Base-by-base conservation (phyloP, 2,888 invertebrate species). In the Dryomyza anilis region DNA sequence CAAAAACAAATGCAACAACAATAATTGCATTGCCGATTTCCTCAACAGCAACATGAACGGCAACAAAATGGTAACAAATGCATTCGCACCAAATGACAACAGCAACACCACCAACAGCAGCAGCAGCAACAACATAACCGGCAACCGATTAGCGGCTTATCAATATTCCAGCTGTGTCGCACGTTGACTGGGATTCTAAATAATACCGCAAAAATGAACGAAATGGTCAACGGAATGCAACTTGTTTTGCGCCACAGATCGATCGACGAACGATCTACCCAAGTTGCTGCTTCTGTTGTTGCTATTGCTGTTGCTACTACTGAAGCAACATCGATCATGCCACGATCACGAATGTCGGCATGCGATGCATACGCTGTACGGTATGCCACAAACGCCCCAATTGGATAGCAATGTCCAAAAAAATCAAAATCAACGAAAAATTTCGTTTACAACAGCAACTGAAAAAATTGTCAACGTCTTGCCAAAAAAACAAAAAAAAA, bases 181-280 rank as follows among this genome's bases (percentile, higher is more conserved):
- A 16, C 61, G 53, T 19, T 39, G 43, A n/a, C 53, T 61, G 61
- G 33, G 61, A 61, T 61, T 61, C 53, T 39, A 43, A 61, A 43
- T 29, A 50, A 43, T 39, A 43, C 61, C 52, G 61, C 50, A 43
- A 52, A 53, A 61, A 61, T 61, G 27, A 21, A 53, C 68, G 74
- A 79, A 80, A 80, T 80, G 79, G 79, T 78, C 80, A 79, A 74
- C 67, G 80, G 79, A 80, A 79, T 79, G 78, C 73, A 76, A 77
- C 78, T 76, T 70, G 79, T 79, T 79, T 79, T 71, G 68, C 70
- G 71, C 73, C 65, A 55, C 23, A 45, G 59, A 48, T 21, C 25
- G 57, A 14, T 25, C 43, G 57, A n/a, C 39, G 25, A 27, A 23
- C 23, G 39, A 57, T 57, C 21, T 19, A 30, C 12, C 14, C 14